Conservation (phyloP, 2,888 invertebrate species). For the Lasioglossum lativentre region DNA sequence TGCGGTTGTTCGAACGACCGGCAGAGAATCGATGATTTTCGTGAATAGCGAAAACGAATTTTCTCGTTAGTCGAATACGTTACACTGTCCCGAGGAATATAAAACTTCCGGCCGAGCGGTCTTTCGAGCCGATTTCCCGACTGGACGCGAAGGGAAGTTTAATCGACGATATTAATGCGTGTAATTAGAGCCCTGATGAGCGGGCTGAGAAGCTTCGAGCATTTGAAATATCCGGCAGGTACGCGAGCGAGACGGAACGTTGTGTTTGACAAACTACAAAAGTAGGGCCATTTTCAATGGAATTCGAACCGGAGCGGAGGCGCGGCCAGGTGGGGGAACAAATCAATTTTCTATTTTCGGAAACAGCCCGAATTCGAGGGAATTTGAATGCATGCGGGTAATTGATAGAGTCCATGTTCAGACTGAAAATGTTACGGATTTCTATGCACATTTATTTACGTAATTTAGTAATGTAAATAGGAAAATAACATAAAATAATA, state of each 20-base stretch:
- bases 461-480: not conserved
- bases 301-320: not conserved
- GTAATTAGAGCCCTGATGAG: not conserved
- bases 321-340: not conserved
- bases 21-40: conserved; percentile 62
- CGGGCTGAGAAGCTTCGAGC: not conserved
- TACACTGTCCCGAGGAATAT: conserved; percentile 18
- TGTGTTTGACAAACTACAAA: conserved; percentile 3
- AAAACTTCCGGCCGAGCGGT: not conserved
- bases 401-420: not conserved
- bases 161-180: conserved; percentile 4
- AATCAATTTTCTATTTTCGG: not conserved
- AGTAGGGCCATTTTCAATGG: not conserved
- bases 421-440: not conserved
- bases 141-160: not conserved
- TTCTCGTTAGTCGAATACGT: conserved; percentile 21
- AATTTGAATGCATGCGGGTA: not conserved
- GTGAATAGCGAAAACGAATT: conserved; percentile 58
- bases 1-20: conserved; percentile 41
- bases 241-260: not conserved
- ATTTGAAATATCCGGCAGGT: not conserved
- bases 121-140: not conserved
- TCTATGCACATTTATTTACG: not conserved
- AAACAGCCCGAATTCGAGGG: not conserved
- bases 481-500: too few relatives aligned